Conservation (phyloP, 2,888 invertebrate genomes). For the Pammene fasciana region DNA sequence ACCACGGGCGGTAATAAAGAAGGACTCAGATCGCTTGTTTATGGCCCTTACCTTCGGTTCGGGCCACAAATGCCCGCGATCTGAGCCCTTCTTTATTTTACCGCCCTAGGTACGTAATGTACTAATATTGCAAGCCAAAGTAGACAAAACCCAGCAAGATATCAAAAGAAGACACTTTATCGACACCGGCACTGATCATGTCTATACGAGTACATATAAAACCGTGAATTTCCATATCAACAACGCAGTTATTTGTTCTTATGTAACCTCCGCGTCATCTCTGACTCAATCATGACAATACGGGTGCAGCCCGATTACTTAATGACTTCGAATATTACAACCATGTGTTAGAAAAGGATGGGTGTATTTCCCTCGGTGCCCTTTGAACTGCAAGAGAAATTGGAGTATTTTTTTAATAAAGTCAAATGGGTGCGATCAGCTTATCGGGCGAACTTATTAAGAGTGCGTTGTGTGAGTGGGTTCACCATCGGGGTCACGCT, state of each 20-base stretch:
- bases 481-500: not conserved
- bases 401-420: slow-evolving; percentile 1
- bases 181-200: too few species aligned
- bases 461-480: not conserved
- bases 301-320: slow-evolving; percentile 35
- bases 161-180: not conserved
- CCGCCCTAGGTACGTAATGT: too few species aligned
- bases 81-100: too few species aligned
- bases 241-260: slow-evolving; percentile 25
- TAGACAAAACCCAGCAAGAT: not conserved
- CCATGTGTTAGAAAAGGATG: slow-evolving; percentile 1
- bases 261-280: slow-evolving; percentile 19
- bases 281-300: slow-evolving; percentile 24
- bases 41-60: too few species aligned
- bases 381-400: not conserved
- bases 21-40: too few species aligned
- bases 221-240: slow-evolving; percentile 7
- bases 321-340: slow-evolving; percentile 26
- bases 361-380: not conserved
- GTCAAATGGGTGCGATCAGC: slow-evolving; percentile 1
- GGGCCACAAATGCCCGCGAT: too few species aligned
- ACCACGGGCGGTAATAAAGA: too few species aligned
- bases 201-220: not conserved
- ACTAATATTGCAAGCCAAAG: too few species aligned
- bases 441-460: slow-evolving; percentile 6